Evolutionary conservation across 2,113 vertebrate genomes (phyloP).

Genomic region (Spheniscus mendiculus): DNA sequence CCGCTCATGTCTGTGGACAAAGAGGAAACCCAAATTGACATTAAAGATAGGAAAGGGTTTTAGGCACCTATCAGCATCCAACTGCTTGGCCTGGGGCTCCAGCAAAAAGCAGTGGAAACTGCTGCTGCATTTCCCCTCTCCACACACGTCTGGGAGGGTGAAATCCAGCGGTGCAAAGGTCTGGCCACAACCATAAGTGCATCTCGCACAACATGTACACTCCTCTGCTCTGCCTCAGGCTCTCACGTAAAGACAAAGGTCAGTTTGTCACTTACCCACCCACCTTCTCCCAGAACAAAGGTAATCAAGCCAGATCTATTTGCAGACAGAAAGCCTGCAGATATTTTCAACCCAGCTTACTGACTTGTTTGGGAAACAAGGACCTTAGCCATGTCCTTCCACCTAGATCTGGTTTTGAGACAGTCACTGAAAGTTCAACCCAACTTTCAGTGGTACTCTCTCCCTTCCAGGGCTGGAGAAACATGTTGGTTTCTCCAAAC

Average conservation of each 20-base stretch:
- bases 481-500: not conserved
- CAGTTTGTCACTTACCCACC: not conserved
- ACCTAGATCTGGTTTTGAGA: not conserved
- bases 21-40: not conserved
- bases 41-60: not conserved
- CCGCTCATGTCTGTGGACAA: not conserved
- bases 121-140: not conserved
- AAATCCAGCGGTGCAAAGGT: rapidly evolving
- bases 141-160: rapidly evolving
- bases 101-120: not conserved
- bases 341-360: not conserved
- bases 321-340: not conserved
- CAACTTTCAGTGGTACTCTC: not conserved
- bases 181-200: not conserved
- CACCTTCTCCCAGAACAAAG: not conserved
- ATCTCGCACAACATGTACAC: rapidly evolving
- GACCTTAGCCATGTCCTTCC: not conserved
- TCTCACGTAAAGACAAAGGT: rapidly evolving
- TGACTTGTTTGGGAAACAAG: slow-evolving; percentile 32
- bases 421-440: not conserved
- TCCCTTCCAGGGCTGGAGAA: not conserved
- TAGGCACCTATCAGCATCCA: not conserved
- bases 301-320: not conserved
- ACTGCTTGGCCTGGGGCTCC: not conserved
- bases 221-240: not conserved